Evolutionary conservation across 2,113 vertebrate species (phyloP), one percentile per base, ranked within the genome.

Genomic region (Jacana jacana): DNA sequence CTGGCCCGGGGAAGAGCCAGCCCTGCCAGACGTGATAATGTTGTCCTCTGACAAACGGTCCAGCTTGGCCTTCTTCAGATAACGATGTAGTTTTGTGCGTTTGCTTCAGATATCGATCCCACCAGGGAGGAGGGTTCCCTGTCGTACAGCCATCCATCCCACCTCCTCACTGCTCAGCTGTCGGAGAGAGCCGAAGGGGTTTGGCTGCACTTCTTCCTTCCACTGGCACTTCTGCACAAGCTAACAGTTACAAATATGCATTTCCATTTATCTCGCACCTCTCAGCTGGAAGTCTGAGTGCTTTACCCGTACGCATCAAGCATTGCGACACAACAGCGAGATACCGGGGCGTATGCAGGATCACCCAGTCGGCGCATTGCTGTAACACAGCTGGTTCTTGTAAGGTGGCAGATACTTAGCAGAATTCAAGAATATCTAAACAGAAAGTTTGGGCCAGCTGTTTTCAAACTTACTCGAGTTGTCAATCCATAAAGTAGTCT

Each of bases 21-120:
- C 39, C 39, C 64, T 95, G 88, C 94, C 89, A 94, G 92, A 95
- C 14, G 4, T 52, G 88, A 92, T 89, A 91, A 57, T 19, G 80
- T 66, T 90, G 88, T 97, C 73, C 79, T 94, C 86, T 92, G 81
- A 91, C 71, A 89, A 93, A 88, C 48, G 46, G 63, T n/a, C 81
- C 10, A 44, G 68, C 68, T 75, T 63, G 83, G 83, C 66, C 86
- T 58, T 89, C 75, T 79, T 66, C 92, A 94, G 78, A 95, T 86
- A 92, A 72, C 17, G 6, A 10, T 65, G 57, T 4, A 52, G 70
- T 65, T 78, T 71, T 88, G 69, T 94, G 89, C 54, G 4, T 52
- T 72, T 17, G 31, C 73, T 70, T 28, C 87, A 86, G 48, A 81
- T 83, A 61, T 25, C 18, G 44, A 76, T 89, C 72, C 90, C 42